These are phyloP conservation scores for Odontomachus brunneus DNA, from an alignment of 1,140 invertebrate species.

Conservation along the genomic window DNA sequence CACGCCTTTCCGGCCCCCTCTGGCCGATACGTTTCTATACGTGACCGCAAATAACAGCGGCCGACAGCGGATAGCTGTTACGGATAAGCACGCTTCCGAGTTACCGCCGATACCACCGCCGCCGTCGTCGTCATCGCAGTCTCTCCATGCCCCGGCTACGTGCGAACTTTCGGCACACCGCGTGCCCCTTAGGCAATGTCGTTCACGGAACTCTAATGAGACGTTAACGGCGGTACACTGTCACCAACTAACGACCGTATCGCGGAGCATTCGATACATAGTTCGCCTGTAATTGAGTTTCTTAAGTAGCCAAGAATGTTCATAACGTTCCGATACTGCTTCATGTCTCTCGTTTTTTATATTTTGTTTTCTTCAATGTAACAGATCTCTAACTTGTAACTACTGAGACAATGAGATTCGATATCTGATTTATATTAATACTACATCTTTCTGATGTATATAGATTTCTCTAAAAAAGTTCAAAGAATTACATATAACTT, in stretches of 20 bases:
- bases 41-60: constrained; percentile 45
- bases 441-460: no score
- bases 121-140: no score
- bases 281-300: background rate
- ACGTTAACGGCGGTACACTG: constrained; percentile 3
- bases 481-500: no score
- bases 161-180: constrained; percentile 20
- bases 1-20: constrained; percentile 79
- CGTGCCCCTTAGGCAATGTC: background rate
- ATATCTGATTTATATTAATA: no score
- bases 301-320: no score
- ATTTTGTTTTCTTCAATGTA: no score
- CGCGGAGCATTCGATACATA: background rate
- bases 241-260: background rate
- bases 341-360: no score
- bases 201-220: background rate
- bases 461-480: no score
- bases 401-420: no score
- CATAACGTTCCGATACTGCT: no score
- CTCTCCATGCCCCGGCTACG: background rate
- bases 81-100: constrained; percentile 34
- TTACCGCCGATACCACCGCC: background rate
- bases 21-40: constrained; percentile 63
- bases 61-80: constrained; percentile 8
- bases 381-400: no score